Evolutionary conservation across 2,797 vertebrate species (phyloP), one percentile per base, ranked within the genome.

Genomic region (Xenops minutus): DNA sequence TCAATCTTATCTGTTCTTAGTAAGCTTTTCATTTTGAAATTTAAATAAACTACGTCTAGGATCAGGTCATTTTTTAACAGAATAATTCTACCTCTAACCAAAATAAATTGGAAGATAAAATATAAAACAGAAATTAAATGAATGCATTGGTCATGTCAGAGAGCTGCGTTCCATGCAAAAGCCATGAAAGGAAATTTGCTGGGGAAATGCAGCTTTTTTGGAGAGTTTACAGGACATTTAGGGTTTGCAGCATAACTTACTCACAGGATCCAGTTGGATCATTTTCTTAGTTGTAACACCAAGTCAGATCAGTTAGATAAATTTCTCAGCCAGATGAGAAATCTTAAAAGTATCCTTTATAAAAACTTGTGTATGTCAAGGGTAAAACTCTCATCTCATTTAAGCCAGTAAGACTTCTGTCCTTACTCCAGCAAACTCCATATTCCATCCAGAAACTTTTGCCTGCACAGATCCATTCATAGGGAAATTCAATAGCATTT

Each of bases 1-100:
- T 98, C 98, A 98, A 98, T 98, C 98, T 98, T 98, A 98, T 96
- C 97, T 98, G 96, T 97, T 98, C 97, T 97, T 97, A 95, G 95
- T 96, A 97, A 98, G 97, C 98, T 98, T 98, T 98, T 98, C 97
- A 97, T 98, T 98, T 97, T 96, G 89, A 97, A 98, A 98, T 98
- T 98, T 98, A 98, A 98, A 98, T 98, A 98, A 98, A 98, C 97
- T 97, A 93, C 9, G 29, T 97, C 94, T 97, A 88, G 87, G 96
- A 97, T 97, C 96, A 97, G 97, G 96, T 96, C 81, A 97, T 97
- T 97, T 97, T 98, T 98, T 97, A 97, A 84, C 96, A 97, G 93
- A 94, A 85, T 96, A 96, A 97, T 97, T 98, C 90, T 96, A 88
- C 81, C 54, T 97, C 94, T 97, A 97, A 94, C 49, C 72, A 94